Evolutionary conservation across 2,888 invertebrate genomes (phyloP).

Genomic region (Sclerodermus sp.): DNA sequence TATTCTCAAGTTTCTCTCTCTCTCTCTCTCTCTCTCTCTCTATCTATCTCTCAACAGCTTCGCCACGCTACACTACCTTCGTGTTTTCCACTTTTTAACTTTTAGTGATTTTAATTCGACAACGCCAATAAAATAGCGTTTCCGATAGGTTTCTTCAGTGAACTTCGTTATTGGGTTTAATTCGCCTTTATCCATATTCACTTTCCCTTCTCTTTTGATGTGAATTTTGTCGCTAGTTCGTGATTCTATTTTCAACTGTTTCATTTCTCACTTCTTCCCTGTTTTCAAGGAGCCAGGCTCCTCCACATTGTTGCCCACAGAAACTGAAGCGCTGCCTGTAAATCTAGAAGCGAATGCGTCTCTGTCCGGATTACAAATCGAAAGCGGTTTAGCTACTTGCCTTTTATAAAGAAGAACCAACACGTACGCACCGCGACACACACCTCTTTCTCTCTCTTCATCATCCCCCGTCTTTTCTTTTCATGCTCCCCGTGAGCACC

Average conservation of each 20-base stretch:
- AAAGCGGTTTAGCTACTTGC: slow-evolving; percentile 43
- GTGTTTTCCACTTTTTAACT: too few relatives aligned
- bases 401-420: slow-evolving; percentile 38
- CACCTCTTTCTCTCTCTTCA: slow-evolving; percentile 20
- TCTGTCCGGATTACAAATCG: slow-evolving; percentile 47
- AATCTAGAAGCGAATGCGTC: slow-evolving; percentile 40
- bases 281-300: slow-evolving; percentile 2
- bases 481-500: slow-evolving; percentile 10
- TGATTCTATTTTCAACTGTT: slow-evolving; percentile 1
- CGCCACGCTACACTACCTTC: too few relatives aligned
- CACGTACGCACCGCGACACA: slow-evolving; percentile 27
- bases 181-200: not conserved
- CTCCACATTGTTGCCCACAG: not conserved
- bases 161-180: too few relatives aligned
- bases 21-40: too few relatives aligned
- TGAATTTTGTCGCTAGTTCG: not conserved
- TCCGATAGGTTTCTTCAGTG: too few relatives aligned
- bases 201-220: not conserved
- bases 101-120: too few relatives aligned
- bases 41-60: too few relatives aligned
- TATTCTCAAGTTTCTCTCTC: not conserved
- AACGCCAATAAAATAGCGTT: too few relatives aligned
- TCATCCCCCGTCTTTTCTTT: slow-evolving; percentile 3
- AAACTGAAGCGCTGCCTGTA: slow-evolving; percentile 20
- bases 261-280: not conserved